Evolutionary conservation across 1,140 invertebrate species (phyloP), one percentile per base, ranked within the genome.

Genomic region (Argopecten irradians): DNA sequence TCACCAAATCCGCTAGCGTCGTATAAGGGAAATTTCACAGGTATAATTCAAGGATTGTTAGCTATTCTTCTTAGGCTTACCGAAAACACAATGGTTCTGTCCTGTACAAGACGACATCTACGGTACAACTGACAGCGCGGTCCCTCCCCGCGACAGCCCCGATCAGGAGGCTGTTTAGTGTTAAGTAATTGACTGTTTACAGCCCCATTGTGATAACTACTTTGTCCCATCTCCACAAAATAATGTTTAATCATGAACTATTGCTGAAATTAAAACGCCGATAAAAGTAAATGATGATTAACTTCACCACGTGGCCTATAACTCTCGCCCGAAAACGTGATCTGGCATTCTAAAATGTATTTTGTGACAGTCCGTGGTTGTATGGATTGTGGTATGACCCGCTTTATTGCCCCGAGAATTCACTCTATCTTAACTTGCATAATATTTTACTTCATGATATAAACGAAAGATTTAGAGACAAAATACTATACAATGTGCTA

Each of bases 211-310:
- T 71, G 55, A 71, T 71, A 71, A 71, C 55, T n/a, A 71, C 55
- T 71, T 71, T 71, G 55, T 71, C 55, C 55, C 55, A 71, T 71
- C 55, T 71, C 55, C 55, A 71, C 55, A 71, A 71, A 71, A 5
- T 71, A 71, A 71, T 71, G 19, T 71, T 71, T 71, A 71, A 71
- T 71, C 55, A 71, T 71, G 55, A 71, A 71, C 55, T 71, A 71
- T 71, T 71, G 55, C 55, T 71, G 55, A 71, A 71, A 71, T 71
- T 71, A 71, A 71, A 71, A 71, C 55, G 55, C 55, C 55, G 55
- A 71, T 71, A 71, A 71, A 71, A 71, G 55, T 3, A n/a, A 71
- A 71, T 71, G 55, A 71, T 71, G 55, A 71, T 71, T 71, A 71
- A 71, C 55, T 28, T 28, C 22, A 7, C 55, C 55, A 71, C 55